Evolutionary conservation across 1,140 invertebrate genomes (phyloP).

Genomic region (Dryas iulia): DNA sequence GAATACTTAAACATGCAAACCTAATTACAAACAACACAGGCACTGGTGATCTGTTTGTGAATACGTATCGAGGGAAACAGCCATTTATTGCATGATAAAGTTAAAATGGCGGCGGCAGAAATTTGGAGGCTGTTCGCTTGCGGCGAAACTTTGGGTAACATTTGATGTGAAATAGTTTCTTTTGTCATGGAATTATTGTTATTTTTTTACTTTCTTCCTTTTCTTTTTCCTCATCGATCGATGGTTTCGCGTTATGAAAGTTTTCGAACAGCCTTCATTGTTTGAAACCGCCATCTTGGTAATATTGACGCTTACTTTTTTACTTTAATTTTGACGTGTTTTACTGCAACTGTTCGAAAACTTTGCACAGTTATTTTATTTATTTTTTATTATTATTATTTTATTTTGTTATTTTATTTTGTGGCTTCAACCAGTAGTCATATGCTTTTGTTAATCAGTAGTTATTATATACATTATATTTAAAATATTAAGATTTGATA

Average conservation of each 20-base stretch:
- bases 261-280: slow-evolving; percentile 86
- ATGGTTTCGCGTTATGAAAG: slow-evolving; percentile 76
- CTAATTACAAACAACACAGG: slow-evolving; percentile 28
- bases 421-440: neutral
- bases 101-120: slow-evolving; percentile 77
- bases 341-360: slow-evolving; percentile 83
- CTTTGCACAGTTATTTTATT: slow-evolving; percentile 77
- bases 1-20: neutral
- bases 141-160: slow-evolving; percentile 57
- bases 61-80: slow-evolving; percentile 34
- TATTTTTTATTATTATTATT: slow-evolving; percentile 33
- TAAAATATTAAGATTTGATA: too few relatives aligned
- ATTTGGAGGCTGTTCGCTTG: slow-evolving; percentile 84
- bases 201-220: slow-evolving; percentile 58
- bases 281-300: slow-evolving; percentile 79
- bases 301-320: slow-evolving; percentile 49
- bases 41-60: slow-evolving; percentile 27
- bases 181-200: slow-evolving; percentile 50
- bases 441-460: neutral
- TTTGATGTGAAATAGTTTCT: slow-evolving; percentile 55
- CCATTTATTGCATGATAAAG: slow-evolving; percentile 39
- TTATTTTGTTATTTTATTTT: slow-evolving; percentile 16
- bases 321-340: slow-evolving; percentile 62
- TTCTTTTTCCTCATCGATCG: slow-evolving; percentile 55
- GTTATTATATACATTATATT: neutral